Evolutionary conservation across 2,113 vertebrate species (phyloP), one percentile per base, ranked within the genome.

Genomic region (Platysternon megacephalum): DNA sequence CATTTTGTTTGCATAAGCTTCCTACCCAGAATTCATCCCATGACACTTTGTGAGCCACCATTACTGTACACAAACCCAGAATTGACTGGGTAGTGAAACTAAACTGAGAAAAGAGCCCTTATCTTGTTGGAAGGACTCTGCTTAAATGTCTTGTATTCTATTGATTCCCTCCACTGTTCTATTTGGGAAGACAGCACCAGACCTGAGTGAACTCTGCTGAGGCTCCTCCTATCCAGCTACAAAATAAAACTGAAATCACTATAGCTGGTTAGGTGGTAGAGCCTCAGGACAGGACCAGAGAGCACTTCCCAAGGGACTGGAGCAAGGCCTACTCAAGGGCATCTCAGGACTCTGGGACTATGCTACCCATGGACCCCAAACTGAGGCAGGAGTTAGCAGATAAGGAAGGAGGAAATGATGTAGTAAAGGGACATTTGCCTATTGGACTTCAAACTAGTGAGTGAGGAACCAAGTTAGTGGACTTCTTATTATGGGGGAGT

Each of bases 351-450:
- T 26, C n/a, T 32, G 29, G 58, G 19, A 39, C n/a, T 5, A 39
- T 72, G n/a, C 35, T 72, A 72, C 68, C 16, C 17, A 22, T n/a
- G 9, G 68, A 72, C 5, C 21, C 68, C 19, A 72, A 39, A n/a
- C 68, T 72, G 21, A 22, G 68, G 16, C 10, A 10, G 39, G 22
- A 42, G 72, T 46, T 51, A 61, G 55, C 42, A 48, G 42, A 5
- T 42, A 0, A 1, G 39, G n/a, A 55, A 87, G 14, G 79, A 11
- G 88, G 46, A 24, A 48, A 9, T 1, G 21, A 51, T 2, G 35
- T 46, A 56, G 56, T 91, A 68, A n/a, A 12, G 2, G 0, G 0
- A 11, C 13, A 2, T 58, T 11, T 4, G 58, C 76, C 53, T 53
- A 53, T 12, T 51, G 21, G 22, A 82, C 68, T 68, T 44, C 44